These are phyloP conservation scores for Creontiades dilutus DNA, from an alignment of 2,888 invertebrate genomes.

Conservation along the genomic window DNA sequence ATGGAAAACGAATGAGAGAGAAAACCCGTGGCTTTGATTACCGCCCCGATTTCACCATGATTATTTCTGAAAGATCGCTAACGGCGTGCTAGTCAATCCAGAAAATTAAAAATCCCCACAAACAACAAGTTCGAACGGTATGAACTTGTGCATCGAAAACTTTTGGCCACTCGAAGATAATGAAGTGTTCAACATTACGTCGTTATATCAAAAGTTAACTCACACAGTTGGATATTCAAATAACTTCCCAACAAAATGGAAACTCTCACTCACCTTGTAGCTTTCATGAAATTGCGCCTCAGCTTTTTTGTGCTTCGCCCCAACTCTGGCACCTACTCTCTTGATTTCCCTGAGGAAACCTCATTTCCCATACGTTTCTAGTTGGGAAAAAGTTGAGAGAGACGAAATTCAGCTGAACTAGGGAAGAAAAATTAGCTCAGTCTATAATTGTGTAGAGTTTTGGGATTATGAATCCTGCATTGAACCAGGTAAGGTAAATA, in stretches of 20 bases:
- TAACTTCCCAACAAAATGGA: not conserved
- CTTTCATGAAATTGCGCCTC: slow-evolving; percentile 30
- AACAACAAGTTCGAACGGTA: no score
- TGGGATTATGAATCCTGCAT: no score
- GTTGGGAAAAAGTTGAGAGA: not conserved
- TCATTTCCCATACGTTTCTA: not conserved
- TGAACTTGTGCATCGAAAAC: not conserved
- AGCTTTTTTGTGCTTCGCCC: not conserved
- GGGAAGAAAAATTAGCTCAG: not conserved
- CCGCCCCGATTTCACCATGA: no score
- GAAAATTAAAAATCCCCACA: no score
- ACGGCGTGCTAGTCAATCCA: no score
- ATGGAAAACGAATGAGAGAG: no score
- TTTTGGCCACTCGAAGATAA: not conserved
- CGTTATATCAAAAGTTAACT: not conserved
- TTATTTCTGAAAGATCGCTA: no score
- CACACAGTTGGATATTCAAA: not conserved
- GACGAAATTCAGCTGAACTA: not conserved
- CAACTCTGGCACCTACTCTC: not conserved
- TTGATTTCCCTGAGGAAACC: slow-evolving; percentile 22
- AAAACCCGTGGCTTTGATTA: no score
- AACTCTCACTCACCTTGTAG: slow-evolving; percentile 13
- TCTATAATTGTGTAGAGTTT: no score
- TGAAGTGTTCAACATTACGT: not conserved
- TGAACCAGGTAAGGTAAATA: no score